Conservation (phyloP, 1,140 invertebrate genomes). For the Aporrectodea caliginosa region DNA sequence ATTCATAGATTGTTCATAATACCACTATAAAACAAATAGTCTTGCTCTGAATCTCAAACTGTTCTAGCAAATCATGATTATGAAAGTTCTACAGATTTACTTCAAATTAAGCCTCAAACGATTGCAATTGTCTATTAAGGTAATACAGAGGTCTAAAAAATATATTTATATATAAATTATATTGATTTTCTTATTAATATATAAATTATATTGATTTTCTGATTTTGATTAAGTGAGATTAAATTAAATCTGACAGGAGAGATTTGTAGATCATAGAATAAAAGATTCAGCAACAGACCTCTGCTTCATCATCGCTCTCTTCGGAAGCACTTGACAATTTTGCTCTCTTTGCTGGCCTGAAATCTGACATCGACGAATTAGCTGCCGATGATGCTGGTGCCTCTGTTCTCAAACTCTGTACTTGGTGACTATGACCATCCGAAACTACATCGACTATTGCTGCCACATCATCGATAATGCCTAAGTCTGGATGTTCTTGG, state of each 20-base stretch:
- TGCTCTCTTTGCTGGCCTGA: background rate
- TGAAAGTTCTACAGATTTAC: too few species aligned
- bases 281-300: background rate
- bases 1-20: too few species aligned
- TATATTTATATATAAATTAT: background rate
- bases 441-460: background rate
- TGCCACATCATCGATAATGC: background rate
- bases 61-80: too few species aligned
- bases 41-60: too few species aligned
- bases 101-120: too few species aligned
- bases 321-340: background rate
- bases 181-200: background rate
- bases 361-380: background rate
- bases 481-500: background rate
- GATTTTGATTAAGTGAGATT: background rate
- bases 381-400: background rate
- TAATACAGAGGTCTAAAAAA: too few species aligned
- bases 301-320: background rate
- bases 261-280: background rate
- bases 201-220: background rate
- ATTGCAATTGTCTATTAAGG: too few species aligned
- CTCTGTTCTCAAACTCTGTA: too few species aligned
- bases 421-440: background rate
- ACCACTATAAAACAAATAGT: too few species aligned
- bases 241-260: background rate